phyloP scores from a whole-genome alignment of 2,797 vertebrate genomes.

The Acanthopagrus latus region DNA sequence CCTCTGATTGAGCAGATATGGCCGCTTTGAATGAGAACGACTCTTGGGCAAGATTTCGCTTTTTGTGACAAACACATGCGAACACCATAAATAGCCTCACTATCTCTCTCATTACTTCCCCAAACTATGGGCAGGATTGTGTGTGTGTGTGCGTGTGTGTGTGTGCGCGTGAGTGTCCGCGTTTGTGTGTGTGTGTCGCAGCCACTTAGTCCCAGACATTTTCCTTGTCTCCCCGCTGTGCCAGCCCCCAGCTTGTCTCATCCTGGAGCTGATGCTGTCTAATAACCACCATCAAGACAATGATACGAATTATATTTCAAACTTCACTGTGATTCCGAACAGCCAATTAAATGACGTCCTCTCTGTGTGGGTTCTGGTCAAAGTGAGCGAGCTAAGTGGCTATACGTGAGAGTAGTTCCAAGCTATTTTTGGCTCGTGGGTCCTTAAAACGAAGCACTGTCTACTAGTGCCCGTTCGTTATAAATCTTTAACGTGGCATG shows the following conservation, averaged over 20 bases:
- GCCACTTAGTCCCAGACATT: slow-evolving; percentile 43
- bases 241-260: slow-evolving; percentile 52
- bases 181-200: slow-evolving; percentile 38
- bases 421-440: background rate
- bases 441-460: slow-evolving; percentile 9
- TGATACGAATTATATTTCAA: slow-evolving; percentile 71
- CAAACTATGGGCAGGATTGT: slow-evolving; percentile 22
- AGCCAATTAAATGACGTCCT: slow-evolving; percentile 67
- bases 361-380: slow-evolving; percentile 37
- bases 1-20: slow-evolving; percentile 58
- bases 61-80: slow-evolving; percentile 35
- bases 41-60: slow-evolving; percentile 27
- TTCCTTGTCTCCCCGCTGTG: slow-evolving; percentile 53
- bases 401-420: slow-evolving; percentile 18
- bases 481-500: background rate
- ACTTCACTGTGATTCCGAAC: slow-evolving; percentile 61
- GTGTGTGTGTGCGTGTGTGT: slow-evolving; percentile 19
- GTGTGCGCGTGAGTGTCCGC: slow-evolving; percentile 8
- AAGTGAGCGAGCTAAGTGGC: slow-evolving; percentile 31
- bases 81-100: slow-evolving; percentile 39
- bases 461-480: background rate
- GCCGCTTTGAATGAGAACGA: slow-evolving; percentile 47
- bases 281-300: slow-evolving; percentile 74
- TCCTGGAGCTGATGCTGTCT: slow-evolving; percentile 61
- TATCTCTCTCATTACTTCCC: slow-evolving; percentile 38